These are phyloP conservation scores for Lepilemur septentrionalis DNA, from an alignment of 2,797 vertebrate species.

Conservation along the genomic window DNA sequence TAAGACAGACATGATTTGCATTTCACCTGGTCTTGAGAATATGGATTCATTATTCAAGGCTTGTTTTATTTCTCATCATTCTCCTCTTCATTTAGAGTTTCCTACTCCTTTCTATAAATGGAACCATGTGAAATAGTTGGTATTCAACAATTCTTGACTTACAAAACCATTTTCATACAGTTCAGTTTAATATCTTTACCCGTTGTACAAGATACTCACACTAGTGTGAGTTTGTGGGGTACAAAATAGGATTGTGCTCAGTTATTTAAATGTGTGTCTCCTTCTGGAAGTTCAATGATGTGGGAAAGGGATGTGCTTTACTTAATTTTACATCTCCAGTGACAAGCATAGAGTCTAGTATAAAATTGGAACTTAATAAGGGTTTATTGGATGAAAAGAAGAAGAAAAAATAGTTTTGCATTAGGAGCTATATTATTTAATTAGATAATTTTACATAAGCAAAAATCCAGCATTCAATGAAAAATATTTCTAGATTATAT, in stretches of 20 bases:
- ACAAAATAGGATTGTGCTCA: background rate
- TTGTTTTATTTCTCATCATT: slow-evolving; percentile 1
- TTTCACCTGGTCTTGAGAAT: background rate
- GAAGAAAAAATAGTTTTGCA: background rate
- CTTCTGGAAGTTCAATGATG: background rate
- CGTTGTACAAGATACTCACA: background rate
- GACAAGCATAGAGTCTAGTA: background rate
- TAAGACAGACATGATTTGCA: background rate
- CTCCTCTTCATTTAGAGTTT: background rate
- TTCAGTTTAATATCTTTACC: background rate
- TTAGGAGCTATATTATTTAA: background rate
- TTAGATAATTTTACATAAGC: background rate
- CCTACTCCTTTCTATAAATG: background rate
- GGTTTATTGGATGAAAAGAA: background rate
- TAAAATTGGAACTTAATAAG: background rate
- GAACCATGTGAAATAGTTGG: background rate
- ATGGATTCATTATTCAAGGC: background rate
- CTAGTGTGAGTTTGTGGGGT: background rate
- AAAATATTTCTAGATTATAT: background rate
- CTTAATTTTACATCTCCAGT: background rate
- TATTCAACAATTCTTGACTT: background rate
- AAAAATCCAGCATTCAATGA: background rate
- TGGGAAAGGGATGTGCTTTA: background rate
- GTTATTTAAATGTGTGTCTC: background rate
- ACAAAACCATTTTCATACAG: background rate